Evolutionary conservation across 1,140 invertebrate species (phyloP).

Genomic region (Drosophila mayri): DNA sequence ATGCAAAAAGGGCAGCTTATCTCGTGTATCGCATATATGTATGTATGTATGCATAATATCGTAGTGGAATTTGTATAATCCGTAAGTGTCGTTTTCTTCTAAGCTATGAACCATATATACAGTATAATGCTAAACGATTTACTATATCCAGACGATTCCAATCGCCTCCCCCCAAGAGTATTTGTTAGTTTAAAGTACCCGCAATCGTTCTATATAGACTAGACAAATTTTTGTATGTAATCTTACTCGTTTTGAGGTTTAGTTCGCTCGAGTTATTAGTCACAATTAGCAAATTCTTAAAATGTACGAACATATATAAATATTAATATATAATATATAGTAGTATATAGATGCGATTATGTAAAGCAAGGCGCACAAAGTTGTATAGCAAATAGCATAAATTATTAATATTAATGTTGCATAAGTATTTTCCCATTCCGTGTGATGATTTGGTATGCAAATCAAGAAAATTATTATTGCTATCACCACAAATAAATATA

Average conservation of each 20-base stretch:
- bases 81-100: slow-evolving; percentile 64
- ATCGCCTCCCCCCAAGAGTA: slow-evolving; percentile 39
- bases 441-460: slow-evolving; percentile 67
- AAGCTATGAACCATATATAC: slow-evolving; percentile 59
- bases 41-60: slow-evolving; percentile 65
- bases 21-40: slow-evolving; percentile 32
- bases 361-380: slow-evolving; percentile 55
- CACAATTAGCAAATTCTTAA: slow-evolving; percentile 79
- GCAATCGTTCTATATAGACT: slow-evolving; percentile 25
- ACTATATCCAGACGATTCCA: slow-evolving; percentile 19
- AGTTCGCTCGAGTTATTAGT: slow-evolving; percentile 60
- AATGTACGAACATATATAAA: slow-evolving; percentile 39
- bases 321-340: slow-evolving; percentile 20
- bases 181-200: slow-evolving; percentile 56
- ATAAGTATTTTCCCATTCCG: slow-evolving; percentile 43
- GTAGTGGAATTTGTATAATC: slow-evolving; percentile 76
- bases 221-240: slow-evolving; percentile 40
- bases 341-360: slow-evolving; percentile 20
- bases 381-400: slow-evolving; percentile 80
- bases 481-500: slow-evolving; percentile 72
- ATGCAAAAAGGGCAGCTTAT: slow-evolving; percentile 60
- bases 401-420: slow-evolving; percentile 67
- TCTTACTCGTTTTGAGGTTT: slow-evolving; percentile 29
- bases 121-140: slow-evolving; percentile 32
- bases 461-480: slow-evolving; percentile 74